Conservation (phyloP, 2,888 invertebrate species). For the Chromoteleia sp. region DNA sequence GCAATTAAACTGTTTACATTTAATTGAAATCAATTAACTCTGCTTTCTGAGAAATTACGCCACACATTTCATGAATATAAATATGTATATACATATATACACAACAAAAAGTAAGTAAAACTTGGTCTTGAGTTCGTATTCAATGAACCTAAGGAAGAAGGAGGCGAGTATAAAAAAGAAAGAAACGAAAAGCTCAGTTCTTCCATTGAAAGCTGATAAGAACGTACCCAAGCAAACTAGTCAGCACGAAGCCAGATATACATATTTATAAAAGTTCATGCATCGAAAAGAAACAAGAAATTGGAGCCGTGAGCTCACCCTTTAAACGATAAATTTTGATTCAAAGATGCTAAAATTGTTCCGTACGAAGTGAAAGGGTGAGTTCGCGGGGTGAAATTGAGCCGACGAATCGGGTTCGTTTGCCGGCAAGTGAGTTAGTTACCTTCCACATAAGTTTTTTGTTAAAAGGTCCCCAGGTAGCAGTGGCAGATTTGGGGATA, state of each 20-base stretch:
- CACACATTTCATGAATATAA: conserved; percentile 28
- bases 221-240: conserved; percentile 63
- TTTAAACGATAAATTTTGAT: too few species aligned
- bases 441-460: conserved; percentile 89
- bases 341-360: too few species aligned
- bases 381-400: conserved; percentile 64
- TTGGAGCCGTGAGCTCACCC: conserved; percentile 47
- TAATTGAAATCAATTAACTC: neutral
- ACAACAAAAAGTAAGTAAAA: neutral
- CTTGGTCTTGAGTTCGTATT: neutral
- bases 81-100: conserved; percentile 38
- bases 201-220: conserved; percentile 63
- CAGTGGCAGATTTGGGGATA: conserved; percentile 87
- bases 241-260: conserved; percentile 71
- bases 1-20: neutral
- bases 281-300: conserved; percentile 68
- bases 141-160: conserved; percentile 8
- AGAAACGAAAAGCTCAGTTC: conserved; percentile 59
- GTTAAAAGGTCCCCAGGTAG: conserved; percentile 88
- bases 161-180: conserved; percentile 17
- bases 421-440: conserved; percentile 81
- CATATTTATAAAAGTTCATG: conserved; percentile 74
- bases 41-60: neutral
- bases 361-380: too few species aligned
- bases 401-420: conserved; percentile 44